Base-by-base conservation (phyloP, 2,797 vertebrate genomes). In the Euphonia xanthogaster region DNA sequence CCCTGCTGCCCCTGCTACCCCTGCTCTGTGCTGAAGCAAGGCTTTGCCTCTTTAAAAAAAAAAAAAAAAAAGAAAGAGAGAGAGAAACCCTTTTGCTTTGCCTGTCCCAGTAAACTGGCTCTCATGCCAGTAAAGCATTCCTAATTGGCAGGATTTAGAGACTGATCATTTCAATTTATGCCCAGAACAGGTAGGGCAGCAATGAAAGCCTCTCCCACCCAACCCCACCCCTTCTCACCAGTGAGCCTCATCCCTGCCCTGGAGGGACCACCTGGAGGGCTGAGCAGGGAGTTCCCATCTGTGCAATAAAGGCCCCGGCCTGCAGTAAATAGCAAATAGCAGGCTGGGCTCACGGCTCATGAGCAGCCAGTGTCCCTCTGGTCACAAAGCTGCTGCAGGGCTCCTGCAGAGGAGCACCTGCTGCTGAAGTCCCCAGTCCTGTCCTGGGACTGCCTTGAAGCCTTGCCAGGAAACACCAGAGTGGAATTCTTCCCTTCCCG, bases 191-290 rank as follows among this genome's bases (percentile, higher is more conserved):
- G 90, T 95, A 88, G 88, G 81, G 86, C 91, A 94, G 96, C 95
- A 94, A 94, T 73, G 93, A 92, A 91, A 93, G 74, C 88, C 67
- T 97, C 87, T 87, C 81, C 92, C 86, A 90, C 86, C 92, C 93
- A 88, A 35, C 93, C 94, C 92, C 95, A 90, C 95, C 93, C 94
- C 90, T 96, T 89, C 86, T 90, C 79, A 7, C 66, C 85, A 35
- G 51, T 39, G 75, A 27, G 93, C 92, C 96, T 88, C 93, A 96
- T 47, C 94, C 94, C 94, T 97, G 95, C 96, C 96, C 96, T 94
- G 96, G 75, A 96, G 96, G 96, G 96, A 94, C 96, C 97, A 96
- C 95, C 94, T 94, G 97, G 91, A 96, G 95, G 96, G 92, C 90
- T 93, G 96, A 94, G 94, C 66, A 94, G 97, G 96, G 96, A 93